Base-by-base conservation (phyloP, 2,888 invertebrate genomes). In the Drosophila trichaetosa region DNA sequence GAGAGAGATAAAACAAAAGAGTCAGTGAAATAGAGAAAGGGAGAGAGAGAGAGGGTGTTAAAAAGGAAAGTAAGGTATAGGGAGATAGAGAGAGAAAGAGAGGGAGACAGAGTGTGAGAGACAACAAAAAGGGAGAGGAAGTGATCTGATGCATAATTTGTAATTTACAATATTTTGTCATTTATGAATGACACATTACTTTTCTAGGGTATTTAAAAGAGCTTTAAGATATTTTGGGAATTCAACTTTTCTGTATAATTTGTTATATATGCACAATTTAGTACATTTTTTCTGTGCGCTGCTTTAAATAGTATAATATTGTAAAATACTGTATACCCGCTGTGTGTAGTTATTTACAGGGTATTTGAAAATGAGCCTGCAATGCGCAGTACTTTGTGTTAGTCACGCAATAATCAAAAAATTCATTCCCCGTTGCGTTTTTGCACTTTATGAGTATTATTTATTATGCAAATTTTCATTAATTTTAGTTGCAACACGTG, bases 381-480 rank as follows among this genome's bases (percentile, higher is more conserved):
- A 69, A 65, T 69, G 77, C 83, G 67, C 82, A 48, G 65, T 56
- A 60, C 34, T 83, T 73, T 48, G 54, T 51, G 66, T 69, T 71
- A 70, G 89, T 88, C 83, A 90, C 90, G 87, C 84, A 80, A 89
- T 73, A 82, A 42, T 21, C n/a, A 6, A 16, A 49, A 49, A 49
- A 63, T 62, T 46, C 58, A 60, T 71, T 58, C 61, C 54, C 38
- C 34, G 60, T 64, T 68, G 48, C 65, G 54, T 66, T 65, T 56
- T 58, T 60, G 82, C 79, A 67, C 61, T 70, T 83, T 78, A 90
- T 86, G 88, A 67, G 77, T 68, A 79, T 74, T 77, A 80, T 90
- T 89, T 90, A 89, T 86, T 89, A 89, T 77, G 89, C 74, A 90
- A 89, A 90, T 89, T 80, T 73, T 69, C 81, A 86, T 86, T 90